Base-by-base conservation (phyloP, 2,113 vertebrate species). In the Thermophis baileyi region DNA sequence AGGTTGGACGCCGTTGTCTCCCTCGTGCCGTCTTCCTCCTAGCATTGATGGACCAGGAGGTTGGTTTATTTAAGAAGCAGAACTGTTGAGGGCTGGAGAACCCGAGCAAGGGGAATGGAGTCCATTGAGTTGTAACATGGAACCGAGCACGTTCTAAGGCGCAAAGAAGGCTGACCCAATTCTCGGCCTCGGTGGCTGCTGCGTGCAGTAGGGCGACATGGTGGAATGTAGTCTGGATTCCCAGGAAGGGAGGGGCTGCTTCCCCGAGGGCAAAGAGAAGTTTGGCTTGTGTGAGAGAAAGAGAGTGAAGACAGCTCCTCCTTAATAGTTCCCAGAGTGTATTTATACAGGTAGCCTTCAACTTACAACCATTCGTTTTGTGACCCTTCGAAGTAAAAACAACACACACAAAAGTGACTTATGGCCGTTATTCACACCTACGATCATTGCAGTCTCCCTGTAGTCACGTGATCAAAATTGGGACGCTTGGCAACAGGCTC, bases 181-280 rank as follows among this genome's bases (percentile, higher is more conserved):
- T 74, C 14, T 18, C 10, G 4, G 27, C 27, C 27, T 63, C 2
- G 2, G 3, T 63, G 27, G 69, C n/a, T 74, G 14, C n/a, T 74
- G 69, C 16, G 0, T 1, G 5, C 14, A 1, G 2, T 40, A 6
- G 69, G 30, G 11, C 11, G 1, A 27, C 14, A 0, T 14, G 60
- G 30, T n/a, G 60, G 30, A 63, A n/a, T n/a, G 60, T n/a, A 6
- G 27, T 14, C 60, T 63, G 30, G 27, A 63, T 63, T n/a, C 60
- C 60, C 30, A 14, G 60, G 60, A 63, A n/a, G 60, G 60, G 60
- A 63, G 60, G 27, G 60, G 60, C 60, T n/a, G 30, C 30, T 63
- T 63, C 27, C 60, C 30, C 12, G 3, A 63, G 60, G 10, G 60
- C 10, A n/a, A 63, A n/a, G 60, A 63, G 60, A 63, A 30, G 30